phyloP scores from a whole-genome alignment of 2,888 invertebrate genomes.

The Isoperla grammatica region DNA sequence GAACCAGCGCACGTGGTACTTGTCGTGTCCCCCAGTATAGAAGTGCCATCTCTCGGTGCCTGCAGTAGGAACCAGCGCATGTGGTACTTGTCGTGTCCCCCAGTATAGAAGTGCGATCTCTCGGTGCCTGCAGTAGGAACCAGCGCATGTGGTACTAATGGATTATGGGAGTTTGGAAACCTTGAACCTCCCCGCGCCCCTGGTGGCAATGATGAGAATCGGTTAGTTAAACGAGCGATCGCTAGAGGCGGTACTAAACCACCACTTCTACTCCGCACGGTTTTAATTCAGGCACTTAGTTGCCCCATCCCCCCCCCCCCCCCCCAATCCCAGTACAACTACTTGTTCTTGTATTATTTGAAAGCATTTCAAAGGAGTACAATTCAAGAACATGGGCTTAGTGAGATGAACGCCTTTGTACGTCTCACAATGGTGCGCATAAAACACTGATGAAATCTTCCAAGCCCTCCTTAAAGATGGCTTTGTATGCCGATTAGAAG shows the following conservation, averaged over 20 bases:
- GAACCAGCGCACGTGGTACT: no score
- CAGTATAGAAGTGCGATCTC: background rate
- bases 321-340: constrained; percentile 16
- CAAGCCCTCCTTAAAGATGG: no score
- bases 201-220: constrained; percentile 18
- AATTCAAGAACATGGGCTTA: constrained; percentile 7
- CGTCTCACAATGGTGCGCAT: constrained; percentile 1
- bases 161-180: constrained; percentile 29
- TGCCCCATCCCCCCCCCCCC: background rate
- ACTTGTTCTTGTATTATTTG: constrained; percentile 21
- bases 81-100: constrained; percentile 5
- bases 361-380: constrained; percentile 24
- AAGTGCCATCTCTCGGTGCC: no score
- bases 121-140: background rate
- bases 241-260: constrained; percentile 12
- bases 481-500: no score
- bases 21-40: no score
- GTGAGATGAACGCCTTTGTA: constrained; percentile 9
- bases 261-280: constrained; percentile 13
- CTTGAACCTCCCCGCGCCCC: constrained; percentile 16
- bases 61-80: no score
- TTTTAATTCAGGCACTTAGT: constrained; percentile 17
- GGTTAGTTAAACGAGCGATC: constrained; percentile 20
- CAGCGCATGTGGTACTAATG: constrained; percentile 29
- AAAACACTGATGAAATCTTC: background rate